A percentile compares a stretch with the other conserved stretches of the same genome.
Conservation (phyloP, 2,113 vertebrate species). For the Lophochroa leadbeateri region DNA sequence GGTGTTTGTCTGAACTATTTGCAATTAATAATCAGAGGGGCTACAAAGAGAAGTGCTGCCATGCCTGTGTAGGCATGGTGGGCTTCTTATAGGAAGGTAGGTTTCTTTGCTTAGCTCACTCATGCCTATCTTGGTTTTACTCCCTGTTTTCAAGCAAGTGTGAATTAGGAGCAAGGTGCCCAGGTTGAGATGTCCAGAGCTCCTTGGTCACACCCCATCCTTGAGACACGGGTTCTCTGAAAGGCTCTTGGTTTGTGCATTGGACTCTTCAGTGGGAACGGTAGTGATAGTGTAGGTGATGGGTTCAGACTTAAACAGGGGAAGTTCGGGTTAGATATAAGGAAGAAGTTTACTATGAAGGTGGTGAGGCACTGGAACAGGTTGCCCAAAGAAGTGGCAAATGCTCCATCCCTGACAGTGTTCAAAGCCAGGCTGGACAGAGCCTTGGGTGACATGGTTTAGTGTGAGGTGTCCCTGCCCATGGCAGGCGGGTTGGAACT, state of each 20-base stretch:
- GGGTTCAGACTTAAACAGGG: background rate
- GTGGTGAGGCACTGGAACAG: background rate
- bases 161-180: background rate
- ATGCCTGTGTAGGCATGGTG: background rate
- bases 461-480: background rate
- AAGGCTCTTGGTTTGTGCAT: background rate
- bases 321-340: background rate
- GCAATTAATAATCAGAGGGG: background rate
- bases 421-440: background rate
- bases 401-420: background rate
- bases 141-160: accelerated
- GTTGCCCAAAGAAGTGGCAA: background rate
- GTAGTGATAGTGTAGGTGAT: background rate
- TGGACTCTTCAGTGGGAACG: background rate
- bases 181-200: background rate
- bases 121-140: background rate
- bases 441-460: background rate
- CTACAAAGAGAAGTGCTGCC: background rate
- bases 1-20: background rate
- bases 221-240: background rate
- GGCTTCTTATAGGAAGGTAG: background rate
- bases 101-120: background rate
- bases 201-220: background rate
- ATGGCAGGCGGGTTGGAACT: background rate
- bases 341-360: background rate